Evolutionary conservation across 64 coral and sea anemone species (phyloP).

Genomic region (Hydrozoanthus tunicans): DNA sequence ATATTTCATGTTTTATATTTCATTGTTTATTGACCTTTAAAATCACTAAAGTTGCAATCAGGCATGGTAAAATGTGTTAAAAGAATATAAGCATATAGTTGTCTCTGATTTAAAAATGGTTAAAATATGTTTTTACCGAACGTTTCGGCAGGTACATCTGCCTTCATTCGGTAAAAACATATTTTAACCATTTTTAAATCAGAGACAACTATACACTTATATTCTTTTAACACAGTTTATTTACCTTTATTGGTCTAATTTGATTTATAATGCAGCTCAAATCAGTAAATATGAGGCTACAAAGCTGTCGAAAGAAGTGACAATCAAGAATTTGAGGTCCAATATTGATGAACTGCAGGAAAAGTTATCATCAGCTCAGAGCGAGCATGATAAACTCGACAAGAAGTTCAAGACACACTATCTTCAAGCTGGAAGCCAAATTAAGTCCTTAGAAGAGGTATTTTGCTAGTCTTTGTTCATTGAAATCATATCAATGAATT

Average conservation of each 20-base stretch:
- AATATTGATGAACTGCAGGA: constrained; percentile 44
- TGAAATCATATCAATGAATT: too few relatives aligned
- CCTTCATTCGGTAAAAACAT: too few relatives aligned
- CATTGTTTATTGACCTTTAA: too few relatives aligned
- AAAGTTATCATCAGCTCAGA: constrained; percentile 28
- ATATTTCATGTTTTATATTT: too few relatives aligned
- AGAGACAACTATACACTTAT: too few relatives aligned
- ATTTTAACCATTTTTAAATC: too few relatives aligned
- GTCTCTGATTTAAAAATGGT: too few relatives aligned
- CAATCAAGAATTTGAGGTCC: constrained; percentile 52
- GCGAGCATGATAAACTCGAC: constrained; percentile 34
- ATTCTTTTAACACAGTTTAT: neutral
- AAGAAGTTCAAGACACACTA: constrained; percentile 52
- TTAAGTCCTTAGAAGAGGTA: constrained; percentile 37
- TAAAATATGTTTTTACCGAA: too few relatives aligned
- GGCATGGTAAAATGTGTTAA: too few relatives aligned
- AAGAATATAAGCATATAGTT: too few relatives aligned
- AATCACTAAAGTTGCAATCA: too few relatives aligned
- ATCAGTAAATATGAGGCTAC: constrained; percentile 47
- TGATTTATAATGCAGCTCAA: neutral
- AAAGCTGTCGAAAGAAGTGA: constrained; percentile 32
- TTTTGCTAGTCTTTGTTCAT: neutral
- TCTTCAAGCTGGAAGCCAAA: constrained; percentile 56
- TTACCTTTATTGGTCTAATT: neutral
- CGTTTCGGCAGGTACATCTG: too few relatives aligned